Conservation (phyloP, 64 coral and sea anemone species). For the Cladopsammia gracilis region DNA sequence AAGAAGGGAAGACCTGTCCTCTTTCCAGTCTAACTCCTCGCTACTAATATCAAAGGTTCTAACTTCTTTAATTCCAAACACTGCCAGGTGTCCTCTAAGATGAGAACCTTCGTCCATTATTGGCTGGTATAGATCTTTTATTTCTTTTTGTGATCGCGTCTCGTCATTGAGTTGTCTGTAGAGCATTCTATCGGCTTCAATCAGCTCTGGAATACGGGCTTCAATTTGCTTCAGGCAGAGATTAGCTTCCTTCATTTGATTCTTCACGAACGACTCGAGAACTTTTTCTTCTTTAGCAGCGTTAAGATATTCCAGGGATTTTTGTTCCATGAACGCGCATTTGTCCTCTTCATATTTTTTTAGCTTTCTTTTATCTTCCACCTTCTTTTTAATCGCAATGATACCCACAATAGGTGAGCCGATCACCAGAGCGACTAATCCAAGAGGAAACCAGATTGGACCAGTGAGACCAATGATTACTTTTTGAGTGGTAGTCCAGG, state of each 20-base stretch:
- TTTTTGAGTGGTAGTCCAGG: neutral
- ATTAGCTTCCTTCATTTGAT: neutral
- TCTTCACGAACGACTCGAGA: neutral
- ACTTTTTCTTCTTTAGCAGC: neutral
- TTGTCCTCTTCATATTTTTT: neutral
- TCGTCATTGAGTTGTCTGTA: neutral
- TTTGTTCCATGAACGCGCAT: neutral
- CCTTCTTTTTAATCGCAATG: neutral
- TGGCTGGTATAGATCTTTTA: neutral
- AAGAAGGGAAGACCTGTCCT: neutral
- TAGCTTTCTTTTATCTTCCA: neutral
- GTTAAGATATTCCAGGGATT: neutral
- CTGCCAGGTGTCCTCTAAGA: neutral
- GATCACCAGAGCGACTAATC: neutral
- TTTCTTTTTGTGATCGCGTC: slow-evolving; percentile 1
- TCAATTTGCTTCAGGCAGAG: neutral
- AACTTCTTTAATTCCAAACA: slow-evolving; percentile 34
- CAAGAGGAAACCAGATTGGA: slow-evolving; percentile 17
- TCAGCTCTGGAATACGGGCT: slow-evolving; percentile 5
- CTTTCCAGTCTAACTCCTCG: slow-evolving; percentile 4
- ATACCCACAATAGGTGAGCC: neutral
- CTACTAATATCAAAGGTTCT: slow-evolving; percentile 11
- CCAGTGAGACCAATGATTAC: neutral
- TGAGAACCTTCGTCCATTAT: neutral
- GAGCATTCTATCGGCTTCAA: neutral